A percentile compares a stretch with the other conserved stretches of the same genome.
These are phyloP conservation scores for Threskiornis aethiopicus DNA, from an alignment of 2,797 vertebrate genomes.

Conservation along the genomic window DNA sequence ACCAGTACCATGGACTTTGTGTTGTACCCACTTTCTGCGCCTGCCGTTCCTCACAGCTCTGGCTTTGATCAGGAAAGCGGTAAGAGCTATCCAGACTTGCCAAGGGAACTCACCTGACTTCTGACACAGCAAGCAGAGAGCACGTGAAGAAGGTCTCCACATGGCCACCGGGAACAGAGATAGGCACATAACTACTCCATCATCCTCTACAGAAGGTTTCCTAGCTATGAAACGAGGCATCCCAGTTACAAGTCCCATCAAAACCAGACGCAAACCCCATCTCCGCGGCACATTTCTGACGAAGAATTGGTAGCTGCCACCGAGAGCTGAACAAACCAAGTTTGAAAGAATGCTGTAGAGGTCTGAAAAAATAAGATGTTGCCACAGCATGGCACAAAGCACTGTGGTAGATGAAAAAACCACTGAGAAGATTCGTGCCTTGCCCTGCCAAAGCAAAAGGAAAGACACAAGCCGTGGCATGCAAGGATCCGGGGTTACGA, in stretches of 20 bases:
- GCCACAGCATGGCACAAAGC: background rate
- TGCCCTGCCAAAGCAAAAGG: background rate
- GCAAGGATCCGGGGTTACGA: background rate
- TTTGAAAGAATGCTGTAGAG: background rate
- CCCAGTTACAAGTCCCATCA: background rate
- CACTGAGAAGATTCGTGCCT: background rate
- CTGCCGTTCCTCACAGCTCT: background rate
- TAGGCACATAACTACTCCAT: accelerated
- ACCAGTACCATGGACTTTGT: accelerated
- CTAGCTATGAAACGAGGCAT: accelerated
- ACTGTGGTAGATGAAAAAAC: background rate
- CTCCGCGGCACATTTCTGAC: background rate
- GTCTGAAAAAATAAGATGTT: background rate
- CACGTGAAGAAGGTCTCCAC: background rate
- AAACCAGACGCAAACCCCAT: accelerated
- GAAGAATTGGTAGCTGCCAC: background rate
- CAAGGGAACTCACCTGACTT: background rate
- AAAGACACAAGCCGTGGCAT: background rate
- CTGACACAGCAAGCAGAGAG: background rate
- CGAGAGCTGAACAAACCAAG: background rate
- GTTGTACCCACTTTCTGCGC: background rate
- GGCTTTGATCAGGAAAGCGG: accelerated
- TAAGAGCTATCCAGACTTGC: background rate
- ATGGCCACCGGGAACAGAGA: background rate
- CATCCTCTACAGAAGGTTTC: no score